Conservation (phyloP, 2,113 vertebrate genomes). For the Coptodon rendalli region DNA sequence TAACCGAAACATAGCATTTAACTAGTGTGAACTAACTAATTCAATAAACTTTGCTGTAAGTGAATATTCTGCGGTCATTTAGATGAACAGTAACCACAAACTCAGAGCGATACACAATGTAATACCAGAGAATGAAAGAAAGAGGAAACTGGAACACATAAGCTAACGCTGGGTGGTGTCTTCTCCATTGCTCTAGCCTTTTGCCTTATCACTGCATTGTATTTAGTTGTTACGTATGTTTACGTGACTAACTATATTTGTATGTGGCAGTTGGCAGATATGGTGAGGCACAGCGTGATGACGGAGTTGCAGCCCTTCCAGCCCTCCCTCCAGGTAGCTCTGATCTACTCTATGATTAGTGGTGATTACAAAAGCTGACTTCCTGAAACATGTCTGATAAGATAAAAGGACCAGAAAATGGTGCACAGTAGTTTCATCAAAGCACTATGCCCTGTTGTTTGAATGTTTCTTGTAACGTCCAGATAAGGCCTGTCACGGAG, state of each 20-base stretch:
- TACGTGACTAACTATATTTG: neutral
- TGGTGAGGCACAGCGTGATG: slow-evolving; percentile 58
- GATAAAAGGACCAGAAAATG: neutral
- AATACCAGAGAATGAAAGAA: neutral
- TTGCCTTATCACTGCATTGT: neutral
- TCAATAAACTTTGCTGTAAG: neutral
- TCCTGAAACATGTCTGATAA: neutral
- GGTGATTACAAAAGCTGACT: neutral
- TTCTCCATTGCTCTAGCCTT: neutral
- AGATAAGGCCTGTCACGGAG: neutral
- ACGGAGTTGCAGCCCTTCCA: slow-evolving; percentile 58
- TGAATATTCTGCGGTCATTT: neutral
- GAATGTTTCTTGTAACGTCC: slow-evolving; percentile 4
- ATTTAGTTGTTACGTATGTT: neutral
- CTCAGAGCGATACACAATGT: neutral
- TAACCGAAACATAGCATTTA: neutral
- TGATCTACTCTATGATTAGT: neutral
- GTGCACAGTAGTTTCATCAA: slow-evolving; percentile 1
- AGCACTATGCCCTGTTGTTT: neutral
- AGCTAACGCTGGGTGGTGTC: neutral
- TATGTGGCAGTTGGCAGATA: slow-evolving; percentile 51
- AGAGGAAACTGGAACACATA: neutral
- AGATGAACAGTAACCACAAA: neutral
- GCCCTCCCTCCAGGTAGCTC: slow-evolving; percentile 58
- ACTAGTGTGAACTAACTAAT: neutral